A percentile compares a stretch with the other conserved stretches of the same genome.
Conservation (phyloP, 2,797 vertebrate genomes). For the Melanotaenia boesemani region DNA sequence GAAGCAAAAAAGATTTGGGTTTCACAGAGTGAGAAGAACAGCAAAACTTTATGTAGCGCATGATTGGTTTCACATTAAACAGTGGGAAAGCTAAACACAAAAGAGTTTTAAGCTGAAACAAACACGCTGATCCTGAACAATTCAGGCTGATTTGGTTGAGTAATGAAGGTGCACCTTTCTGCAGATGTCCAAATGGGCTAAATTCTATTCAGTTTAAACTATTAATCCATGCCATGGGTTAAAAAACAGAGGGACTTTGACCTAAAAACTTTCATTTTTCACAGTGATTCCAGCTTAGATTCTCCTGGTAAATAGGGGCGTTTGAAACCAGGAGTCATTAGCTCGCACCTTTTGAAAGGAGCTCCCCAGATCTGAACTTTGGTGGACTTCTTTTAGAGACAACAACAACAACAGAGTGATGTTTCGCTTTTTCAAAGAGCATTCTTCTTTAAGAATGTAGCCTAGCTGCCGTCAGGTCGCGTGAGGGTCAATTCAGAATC, state of each 20-base stretch:
- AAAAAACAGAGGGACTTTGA: conserved; percentile 52
- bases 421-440: conserved; percentile 65
- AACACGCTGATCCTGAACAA: conserved; percentile 27
- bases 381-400: conserved; percentile 51
- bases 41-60: conserved; percentile 16
- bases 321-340: conserved; percentile 64
- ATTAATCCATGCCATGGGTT: conserved; percentile 56
- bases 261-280: conserved; percentile 74
- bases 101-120: conserved; percentile 3
- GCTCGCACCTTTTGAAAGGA: conserved; percentile 58
- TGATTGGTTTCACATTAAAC: conserved; percentile 31
- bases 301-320: conserved; percentile 42
- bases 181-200: conserved; percentile 25
- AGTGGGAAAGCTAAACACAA: conserved; percentile 35
- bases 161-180: conserved; percentile 43
- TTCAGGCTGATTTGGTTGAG: conserved; percentile 39
- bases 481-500: conserved; percentile 87
- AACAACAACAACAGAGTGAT: conserved; percentile 61
- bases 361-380: conserved; percentile 58
- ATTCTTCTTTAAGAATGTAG: conserved; percentile 76
- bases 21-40: conserved; percentile 23
- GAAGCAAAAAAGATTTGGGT: not conserved
- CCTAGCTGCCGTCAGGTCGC: conserved; percentile 77
- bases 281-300: conserved; percentile 36
- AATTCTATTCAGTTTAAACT: conserved; percentile 45